phyloP scores from a whole-genome alignment of 2,113 vertebrate genomes.

The Corydoras sp. region DNA sequence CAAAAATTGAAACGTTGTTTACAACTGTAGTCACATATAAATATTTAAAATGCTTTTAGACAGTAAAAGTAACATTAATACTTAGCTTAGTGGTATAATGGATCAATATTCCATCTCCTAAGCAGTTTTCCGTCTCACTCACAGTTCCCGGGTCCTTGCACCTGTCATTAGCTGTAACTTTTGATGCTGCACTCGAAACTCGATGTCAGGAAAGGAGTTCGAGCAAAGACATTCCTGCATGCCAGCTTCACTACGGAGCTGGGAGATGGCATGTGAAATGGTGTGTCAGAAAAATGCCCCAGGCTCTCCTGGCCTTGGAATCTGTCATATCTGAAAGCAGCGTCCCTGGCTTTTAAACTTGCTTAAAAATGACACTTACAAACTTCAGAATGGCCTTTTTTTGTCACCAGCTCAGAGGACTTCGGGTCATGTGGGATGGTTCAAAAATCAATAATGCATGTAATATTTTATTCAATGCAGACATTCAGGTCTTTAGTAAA shows the following conservation, averaged over 20 bases:
- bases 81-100: too few species aligned
- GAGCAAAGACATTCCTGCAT: constrained; percentile 36
- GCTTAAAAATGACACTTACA: constrained; percentile 64
- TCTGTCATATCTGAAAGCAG: constrained; percentile 67
- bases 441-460: not conserved
- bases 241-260: constrained; percentile 66
- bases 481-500: too few species aligned
- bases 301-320: constrained; percentile 64
- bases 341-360: constrained; percentile 61
- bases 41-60: too few species aligned
- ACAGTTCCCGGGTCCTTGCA: constrained; percentile 20
- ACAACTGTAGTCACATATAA: too few species aligned
- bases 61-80: too few species aligned
- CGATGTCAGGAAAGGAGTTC: constrained; percentile 37
- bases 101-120: too few species aligned
- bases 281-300: constrained; percentile 62
- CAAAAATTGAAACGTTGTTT: too few species aligned
- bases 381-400: constrained; percentile 53
- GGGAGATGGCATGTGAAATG: constrained; percentile 69
- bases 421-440: not conserved
- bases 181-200: constrained; percentile 16
- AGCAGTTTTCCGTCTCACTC: not conserved
- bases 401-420: not conserved
- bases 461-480: too few species aligned
- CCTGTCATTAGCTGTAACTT: constrained; percentile 32